phyloP scores from a whole-genome alignment of 1,140 invertebrate species.

The Rhizoglyphus robini region DNA sequence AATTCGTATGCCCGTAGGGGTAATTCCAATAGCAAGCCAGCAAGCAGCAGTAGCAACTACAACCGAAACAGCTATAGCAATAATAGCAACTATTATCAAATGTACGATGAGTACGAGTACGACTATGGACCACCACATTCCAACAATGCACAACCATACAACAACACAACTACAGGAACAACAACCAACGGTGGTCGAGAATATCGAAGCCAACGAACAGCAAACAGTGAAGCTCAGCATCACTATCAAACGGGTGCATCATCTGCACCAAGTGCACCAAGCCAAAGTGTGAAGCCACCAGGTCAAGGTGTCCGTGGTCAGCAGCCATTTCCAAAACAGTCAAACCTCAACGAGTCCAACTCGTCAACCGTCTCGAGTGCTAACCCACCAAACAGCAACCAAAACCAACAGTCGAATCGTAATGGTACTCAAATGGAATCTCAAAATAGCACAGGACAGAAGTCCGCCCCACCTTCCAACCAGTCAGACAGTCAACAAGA shows the following conservation, averaged over 20 bases:
- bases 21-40: too few relatives aligned
- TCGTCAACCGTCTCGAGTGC: not conserved
- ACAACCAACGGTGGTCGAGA: not conserved
- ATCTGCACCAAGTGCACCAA: not conserved
- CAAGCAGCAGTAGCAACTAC: not conserved
- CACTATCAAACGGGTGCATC: not conserved
- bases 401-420: not conserved
- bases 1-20: too few relatives aligned
- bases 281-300: too few relatives aligned
- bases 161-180: too few relatives aligned
- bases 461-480: too few relatives aligned
- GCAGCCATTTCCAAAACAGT: not conserved
- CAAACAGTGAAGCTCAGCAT: not conserved
- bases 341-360: not conserved
- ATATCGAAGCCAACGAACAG: not conserved
- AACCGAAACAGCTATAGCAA: not conserved
- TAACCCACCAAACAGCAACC: not conserved
- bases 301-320: too few relatives aligned
- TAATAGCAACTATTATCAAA: not conserved
- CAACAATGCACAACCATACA: too few relatives aligned
- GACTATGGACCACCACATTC: too few relatives aligned
- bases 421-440: too few relatives aligned
- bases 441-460: too few relatives aligned
- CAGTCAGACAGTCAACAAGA: too few relatives aligned
- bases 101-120: not conserved